phyloP scores from a whole-genome alignment of 2,888 invertebrate genomes.

The Gnatocerus cornutus region DNA sequence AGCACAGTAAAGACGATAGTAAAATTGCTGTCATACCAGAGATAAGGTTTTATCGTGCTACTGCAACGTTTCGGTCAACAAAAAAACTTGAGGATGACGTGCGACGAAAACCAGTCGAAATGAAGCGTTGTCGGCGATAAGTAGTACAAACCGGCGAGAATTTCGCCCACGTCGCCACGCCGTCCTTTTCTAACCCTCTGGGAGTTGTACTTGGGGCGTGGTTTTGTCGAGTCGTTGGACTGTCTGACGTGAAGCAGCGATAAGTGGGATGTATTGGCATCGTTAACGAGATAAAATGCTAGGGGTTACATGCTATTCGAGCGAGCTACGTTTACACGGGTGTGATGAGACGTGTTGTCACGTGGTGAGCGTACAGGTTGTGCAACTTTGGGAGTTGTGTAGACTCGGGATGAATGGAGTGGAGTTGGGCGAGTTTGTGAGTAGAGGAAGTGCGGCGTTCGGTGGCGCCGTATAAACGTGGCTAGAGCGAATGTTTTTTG shows the following conservation, averaged over 20 bases:
- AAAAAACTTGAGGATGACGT: constrained; percentile 36
- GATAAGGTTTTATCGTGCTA: constrained; percentile 44
- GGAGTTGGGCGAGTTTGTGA: no score
- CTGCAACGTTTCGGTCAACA: constrained; percentile 41
- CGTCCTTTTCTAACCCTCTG: constrained; percentile 38
- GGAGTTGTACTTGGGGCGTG: constrained; percentile 49
- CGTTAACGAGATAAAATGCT: constrained; percentile 65
- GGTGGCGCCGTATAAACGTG: constrained; percentile 56
- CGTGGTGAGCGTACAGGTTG: no score
- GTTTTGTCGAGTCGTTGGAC: constrained; percentile 21
- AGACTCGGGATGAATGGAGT: no score
- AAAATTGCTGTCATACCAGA: constrained; percentile 42
- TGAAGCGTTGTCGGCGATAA: constrained; percentile 36
- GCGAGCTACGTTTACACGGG: constrained; percentile 36
- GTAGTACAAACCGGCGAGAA: constrained; percentile 3
- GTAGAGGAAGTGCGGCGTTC: no score
- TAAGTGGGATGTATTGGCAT: constrained; percentile 55
- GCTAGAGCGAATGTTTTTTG: constrained; percentile 47
- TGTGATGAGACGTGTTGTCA: neutral
- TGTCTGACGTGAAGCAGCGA: constrained; percentile 14
- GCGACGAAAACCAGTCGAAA: constrained; percentile 23
- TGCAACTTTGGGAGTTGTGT: no score
- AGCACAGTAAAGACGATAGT: constrained; percentile 24
- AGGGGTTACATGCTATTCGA: constrained; percentile 61
- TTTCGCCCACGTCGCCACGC: constrained; percentile 10